Conservation (phyloP, 1,140 invertebrate genomes). For the Zaprionus taronus region DNA sequence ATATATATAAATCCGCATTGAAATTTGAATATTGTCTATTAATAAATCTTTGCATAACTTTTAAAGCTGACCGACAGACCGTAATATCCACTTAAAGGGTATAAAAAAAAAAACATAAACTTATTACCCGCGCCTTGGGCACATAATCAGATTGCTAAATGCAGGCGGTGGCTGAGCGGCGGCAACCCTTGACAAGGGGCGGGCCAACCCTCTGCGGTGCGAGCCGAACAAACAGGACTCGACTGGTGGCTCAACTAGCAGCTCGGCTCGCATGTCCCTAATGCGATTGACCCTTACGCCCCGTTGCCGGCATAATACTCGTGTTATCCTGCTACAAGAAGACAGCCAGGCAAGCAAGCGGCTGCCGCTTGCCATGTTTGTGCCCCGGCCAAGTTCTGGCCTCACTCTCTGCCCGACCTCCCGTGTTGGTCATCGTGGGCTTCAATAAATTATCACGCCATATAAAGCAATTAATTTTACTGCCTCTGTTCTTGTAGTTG, state of each 20-base stretch:
- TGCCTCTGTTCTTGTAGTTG: slow-evolving; percentile 44
- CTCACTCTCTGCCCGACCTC: slow-evolving; percentile 54
- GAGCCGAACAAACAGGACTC: slow-evolving; percentile 2
- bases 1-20: no score
- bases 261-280: slow-evolving; percentile 70
- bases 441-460: slow-evolving; percentile 83
- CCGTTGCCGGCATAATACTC: slow-evolving; percentile 79
- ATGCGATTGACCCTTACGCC: slow-evolving; percentile 82
- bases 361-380: slow-evolving; percentile 16
- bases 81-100: slow-evolving; percentile 46
- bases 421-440: slow-evolving; percentile 79
- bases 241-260: slow-evolving; percentile 27
- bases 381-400: slow-evolving; percentile 12
- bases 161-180: slow-evolving; percentile 15
- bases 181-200: slow-evolving; percentile 48
- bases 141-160: slow-evolving; percentile 75
- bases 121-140: slow-evolving; percentile 58
- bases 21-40: not conserved
- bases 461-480: slow-evolving; percentile 82
- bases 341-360: slow-evolving; percentile 7
- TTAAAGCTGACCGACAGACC: not conserved
- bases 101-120: slow-evolving; percentile 48
- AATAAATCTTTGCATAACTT: not conserved
- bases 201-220: slow-evolving; percentile 12
- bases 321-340: slow-evolving; percentile 63